Percentiles rank a stretch among this genome's conserved stretches.
phyloP scores from a whole-genome alignment of 2,113 vertebrate species.

The Glaucomys volans region DNA sequence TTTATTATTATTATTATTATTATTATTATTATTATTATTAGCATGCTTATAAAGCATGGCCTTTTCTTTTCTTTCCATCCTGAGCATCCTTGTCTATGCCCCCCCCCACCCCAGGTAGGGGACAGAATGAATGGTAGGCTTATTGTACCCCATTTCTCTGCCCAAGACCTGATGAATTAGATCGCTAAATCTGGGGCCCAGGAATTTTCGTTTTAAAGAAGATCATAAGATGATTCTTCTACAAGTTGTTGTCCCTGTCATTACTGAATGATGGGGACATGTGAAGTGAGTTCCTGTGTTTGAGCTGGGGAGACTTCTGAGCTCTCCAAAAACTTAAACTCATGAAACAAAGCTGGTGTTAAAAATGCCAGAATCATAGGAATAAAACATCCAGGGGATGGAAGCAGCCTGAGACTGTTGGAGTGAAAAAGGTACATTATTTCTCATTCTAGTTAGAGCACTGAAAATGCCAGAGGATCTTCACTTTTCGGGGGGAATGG shows the following conservation, averaged over 20 bases:
- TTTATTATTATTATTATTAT: background rate
- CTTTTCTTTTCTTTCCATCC: background rate
- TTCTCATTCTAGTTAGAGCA: background rate
- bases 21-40: background rate
- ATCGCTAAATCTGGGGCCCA: background rate
- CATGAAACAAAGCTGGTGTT: background rate
- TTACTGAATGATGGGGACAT: background rate
- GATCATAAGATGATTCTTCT: background rate
- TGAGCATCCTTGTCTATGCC: background rate
- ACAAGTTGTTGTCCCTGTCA: background rate
- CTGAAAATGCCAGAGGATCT: background rate
- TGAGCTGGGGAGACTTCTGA: conserved; percentile 27
- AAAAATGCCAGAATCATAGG: background rate
- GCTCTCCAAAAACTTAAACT: background rate
- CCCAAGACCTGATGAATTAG: background rate
- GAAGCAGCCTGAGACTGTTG: background rate
- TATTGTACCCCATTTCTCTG: background rate
- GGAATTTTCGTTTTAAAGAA: background rate
- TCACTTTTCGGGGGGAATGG: background rate
- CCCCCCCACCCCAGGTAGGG: background rate
- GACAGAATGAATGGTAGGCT: background rate
- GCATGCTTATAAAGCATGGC: background rate
- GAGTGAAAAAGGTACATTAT: background rate
- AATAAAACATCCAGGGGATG: background rate
- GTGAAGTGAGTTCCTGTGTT: background rate